These are phyloP conservation scores for Acrocephalus arundinaceus DNA, from an alignment of 2,113 vertebrate species.

Conservation along the genomic window DNA sequence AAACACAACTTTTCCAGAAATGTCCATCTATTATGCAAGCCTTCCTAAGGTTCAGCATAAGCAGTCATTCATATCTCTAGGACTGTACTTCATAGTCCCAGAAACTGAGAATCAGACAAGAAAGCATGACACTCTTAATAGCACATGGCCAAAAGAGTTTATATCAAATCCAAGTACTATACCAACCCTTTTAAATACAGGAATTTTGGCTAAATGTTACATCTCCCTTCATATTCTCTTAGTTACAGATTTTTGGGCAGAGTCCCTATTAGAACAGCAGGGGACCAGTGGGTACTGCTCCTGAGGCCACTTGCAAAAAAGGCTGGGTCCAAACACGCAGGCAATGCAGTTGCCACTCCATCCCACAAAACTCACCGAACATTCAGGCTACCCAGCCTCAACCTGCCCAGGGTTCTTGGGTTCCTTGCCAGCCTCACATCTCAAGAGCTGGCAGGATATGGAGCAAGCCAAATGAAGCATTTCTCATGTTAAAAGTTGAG, in stretches of 20 bases:
- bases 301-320: not conserved
- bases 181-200: not conserved
- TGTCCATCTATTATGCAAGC: not conserved
- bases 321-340: not conserved
- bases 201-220: not conserved
- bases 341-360: not conserved
- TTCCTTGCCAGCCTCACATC: not conserved
- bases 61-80: not conserved
- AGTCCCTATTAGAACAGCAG: not conserved
- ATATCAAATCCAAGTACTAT: not conserved
- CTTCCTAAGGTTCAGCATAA: not conserved
- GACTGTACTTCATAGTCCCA: not conserved
- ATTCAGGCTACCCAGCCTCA: not conserved
- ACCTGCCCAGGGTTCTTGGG: not conserved
- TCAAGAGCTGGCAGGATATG: not conserved
- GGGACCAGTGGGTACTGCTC: not conserved
- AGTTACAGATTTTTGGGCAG: not conserved
- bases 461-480: not conserved
- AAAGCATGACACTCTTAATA: not conserved
- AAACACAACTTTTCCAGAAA: not conserved
- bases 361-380: not conserved
- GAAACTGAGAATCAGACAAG: not conserved
- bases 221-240: not conserved
- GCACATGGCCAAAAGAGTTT: not conserved
- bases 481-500: not conserved